A percentile compares a stretch with the other conserved stretches of the same genome.
Evolutionary conservation across 2,113 vertebrate species (phyloP).

Genomic region (Catharus fuscescens): DNA sequence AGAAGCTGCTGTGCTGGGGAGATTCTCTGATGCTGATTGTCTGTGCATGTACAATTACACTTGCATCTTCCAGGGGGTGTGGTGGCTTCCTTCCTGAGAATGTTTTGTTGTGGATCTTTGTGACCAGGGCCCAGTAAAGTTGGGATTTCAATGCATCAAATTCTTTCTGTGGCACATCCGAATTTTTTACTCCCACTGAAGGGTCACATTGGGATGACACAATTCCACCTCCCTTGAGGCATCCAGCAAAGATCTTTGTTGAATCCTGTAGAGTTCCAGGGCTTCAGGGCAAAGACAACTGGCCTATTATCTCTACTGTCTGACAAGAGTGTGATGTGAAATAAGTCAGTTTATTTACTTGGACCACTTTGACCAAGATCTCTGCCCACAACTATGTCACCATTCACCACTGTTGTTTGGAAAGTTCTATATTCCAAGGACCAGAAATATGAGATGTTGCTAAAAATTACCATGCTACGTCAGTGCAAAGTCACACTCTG

Average conservation of each 20-base stretch:
- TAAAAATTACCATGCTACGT: neutral
- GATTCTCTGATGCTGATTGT: neutral
- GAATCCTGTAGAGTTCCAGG: neutral
- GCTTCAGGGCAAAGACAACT: neutral
- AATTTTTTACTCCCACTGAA: neutral
- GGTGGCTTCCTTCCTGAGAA: neutral
- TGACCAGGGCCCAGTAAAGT: neutral
- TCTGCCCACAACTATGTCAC: slow-evolving; percentile 7
- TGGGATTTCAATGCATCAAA: neutral
- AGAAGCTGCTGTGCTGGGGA: neutral
- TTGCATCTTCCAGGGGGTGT: neutral
- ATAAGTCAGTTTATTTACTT: neutral
- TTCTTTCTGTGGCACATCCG: neutral
- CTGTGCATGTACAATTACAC: neutral
- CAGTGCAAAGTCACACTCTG: neutral
- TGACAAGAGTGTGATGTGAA: neutral
- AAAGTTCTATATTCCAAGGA: neutral
- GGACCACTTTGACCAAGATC: neutral
- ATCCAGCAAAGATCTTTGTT: neutral
- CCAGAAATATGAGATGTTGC: neutral
- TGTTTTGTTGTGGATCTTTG: neutral
- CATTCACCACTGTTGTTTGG: slow-evolving; percentile 11
- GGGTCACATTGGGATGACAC: neutral
- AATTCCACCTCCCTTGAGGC: neutral
- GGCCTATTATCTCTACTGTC: neutral